Conservation (phyloP, 2,113 vertebrate genomes). For the Ramphastos sulfuratus region DNA sequence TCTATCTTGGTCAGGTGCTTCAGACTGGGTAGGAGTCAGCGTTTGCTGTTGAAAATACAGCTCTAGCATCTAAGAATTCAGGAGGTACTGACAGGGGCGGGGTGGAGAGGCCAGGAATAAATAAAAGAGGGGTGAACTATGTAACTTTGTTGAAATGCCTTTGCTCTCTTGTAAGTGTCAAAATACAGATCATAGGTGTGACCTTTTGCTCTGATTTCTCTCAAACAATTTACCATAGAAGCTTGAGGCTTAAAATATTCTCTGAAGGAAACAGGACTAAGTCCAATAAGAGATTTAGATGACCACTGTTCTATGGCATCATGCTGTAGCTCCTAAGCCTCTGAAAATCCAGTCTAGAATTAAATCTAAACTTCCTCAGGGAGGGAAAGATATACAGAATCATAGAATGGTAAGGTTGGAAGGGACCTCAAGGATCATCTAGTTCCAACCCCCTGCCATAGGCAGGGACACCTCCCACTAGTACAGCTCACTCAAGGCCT, state of each 20-base stretch:
- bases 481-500: no score
- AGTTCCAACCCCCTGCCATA: no score
- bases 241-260: background rate
- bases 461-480: no score
- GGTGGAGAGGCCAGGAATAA: no score
- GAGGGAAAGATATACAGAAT: background rate
- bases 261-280: background rate
- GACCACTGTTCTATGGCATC: background rate
- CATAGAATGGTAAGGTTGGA: no score
- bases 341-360: background rate
- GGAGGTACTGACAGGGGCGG: background rate
- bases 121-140: no score
- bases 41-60: background rate
- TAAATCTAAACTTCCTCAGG: background rate
- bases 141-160: background rate
- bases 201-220: background rate
- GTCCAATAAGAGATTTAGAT: background rate
- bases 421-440: no score
- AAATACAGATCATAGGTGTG: background rate
- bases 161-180: background rate
- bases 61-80: background rate
- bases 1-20: background rate
- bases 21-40: background rate
- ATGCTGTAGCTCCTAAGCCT: background rate
- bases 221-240: background rate